phyloP scores from a whole-genome alignment of 1,140 invertebrate species.

The Anoplolepis gracilipes region DNA sequence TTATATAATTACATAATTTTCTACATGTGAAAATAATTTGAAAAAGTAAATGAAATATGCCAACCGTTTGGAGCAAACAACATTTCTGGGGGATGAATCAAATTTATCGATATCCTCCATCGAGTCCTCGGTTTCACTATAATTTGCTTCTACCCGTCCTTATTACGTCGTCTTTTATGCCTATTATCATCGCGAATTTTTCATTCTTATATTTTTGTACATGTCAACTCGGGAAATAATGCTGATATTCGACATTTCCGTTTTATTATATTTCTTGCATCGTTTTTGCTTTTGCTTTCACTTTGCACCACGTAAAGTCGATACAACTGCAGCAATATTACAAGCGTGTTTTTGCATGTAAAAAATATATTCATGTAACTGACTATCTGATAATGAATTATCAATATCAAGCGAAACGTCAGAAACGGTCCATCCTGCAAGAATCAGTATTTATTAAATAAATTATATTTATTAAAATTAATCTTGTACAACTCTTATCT shows the following conservation, averaged over 20 bases:
- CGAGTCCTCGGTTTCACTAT: slow-evolving; percentile 74
- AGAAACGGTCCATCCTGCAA: slow-evolving; percentile 93
- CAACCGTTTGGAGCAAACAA: slow-evolving; percentile 79
- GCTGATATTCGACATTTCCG: slow-evolving; percentile 84
- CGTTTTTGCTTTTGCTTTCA: slow-evolving; percentile 83
- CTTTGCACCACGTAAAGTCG: slow-evolving; percentile 92
- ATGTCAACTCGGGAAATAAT: slow-evolving; percentile 87
- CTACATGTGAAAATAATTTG: slow-evolving; percentile 55
- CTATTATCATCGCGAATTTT: slow-evolving; percentile 62
- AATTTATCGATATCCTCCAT: slow-evolving; percentile 76
- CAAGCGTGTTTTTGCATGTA: slow-evolving; percentile 95
- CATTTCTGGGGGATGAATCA: slow-evolving; percentile 71
- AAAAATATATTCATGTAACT: slow-evolving; percentile 98
- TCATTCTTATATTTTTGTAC: slow-evolving; percentile 69
- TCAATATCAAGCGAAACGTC: slow-evolving; percentile 92
- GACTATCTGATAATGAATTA: slow-evolving; percentile 94
- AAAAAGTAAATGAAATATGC: slow-evolving; percentile 68
- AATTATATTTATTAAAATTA: no score
- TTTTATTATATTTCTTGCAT: slow-evolving; percentile 78
- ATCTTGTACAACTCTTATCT: neutral
- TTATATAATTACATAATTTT: slow-evolving; percentile 2
- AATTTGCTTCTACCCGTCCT: slow-evolving; percentile 76
- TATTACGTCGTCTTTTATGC: slow-evolving; percentile 62
- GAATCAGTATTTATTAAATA: slow-evolving; percentile 30
- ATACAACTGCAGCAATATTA: slow-evolving; percentile 94